A percentile compares a stretch with the other conserved stretches of the same genome.
These are phyloP conservation scores for Hoplostethus atlanticus DNA, from an alignment of 2,797 vertebrate genomes.

Conservation along the genomic window DNA sequence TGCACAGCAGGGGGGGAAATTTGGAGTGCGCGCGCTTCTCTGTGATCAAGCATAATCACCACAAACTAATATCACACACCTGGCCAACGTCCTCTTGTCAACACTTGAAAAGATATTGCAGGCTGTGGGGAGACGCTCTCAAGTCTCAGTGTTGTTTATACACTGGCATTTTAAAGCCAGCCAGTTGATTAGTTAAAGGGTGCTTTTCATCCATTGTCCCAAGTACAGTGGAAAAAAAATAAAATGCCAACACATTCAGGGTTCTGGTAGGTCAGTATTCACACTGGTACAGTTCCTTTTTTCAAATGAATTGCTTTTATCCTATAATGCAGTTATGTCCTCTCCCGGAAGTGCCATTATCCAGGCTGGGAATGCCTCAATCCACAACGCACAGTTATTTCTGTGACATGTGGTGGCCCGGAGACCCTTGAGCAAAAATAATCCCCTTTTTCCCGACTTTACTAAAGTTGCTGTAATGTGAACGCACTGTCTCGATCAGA, in stretches of 20 bases:
- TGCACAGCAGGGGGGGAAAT: conserved; percentile 18
- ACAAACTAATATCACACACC: conserved; percentile 33
- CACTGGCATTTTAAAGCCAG: background rate
- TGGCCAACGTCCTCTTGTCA: conserved; percentile 26
- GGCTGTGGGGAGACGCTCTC: conserved; percentile 9
- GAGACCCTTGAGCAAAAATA: too few species aligned
- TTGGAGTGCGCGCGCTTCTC: conserved; percentile 26
- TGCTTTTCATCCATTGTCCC: conserved; percentile 7
- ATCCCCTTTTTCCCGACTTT: too few species aligned
- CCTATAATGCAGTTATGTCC: background rate
- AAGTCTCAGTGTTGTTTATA: background rate
- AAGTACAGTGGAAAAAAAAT: too few species aligned
- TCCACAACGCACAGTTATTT: too few species aligned
- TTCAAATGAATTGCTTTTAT: background rate
- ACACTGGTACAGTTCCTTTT: too few species aligned
- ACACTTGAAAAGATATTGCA: conserved; percentile 17
- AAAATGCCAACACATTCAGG: too few species aligned
- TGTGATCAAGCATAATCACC: conserved; percentile 53
- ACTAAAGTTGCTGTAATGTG: too few species aligned
- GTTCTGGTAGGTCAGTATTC: too few species aligned
- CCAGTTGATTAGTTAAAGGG: conserved; percentile 25
- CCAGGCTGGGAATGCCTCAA: background rate
- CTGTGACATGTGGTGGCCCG: too few species aligned
- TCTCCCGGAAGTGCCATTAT: background rate
- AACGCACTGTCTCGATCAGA: too few species aligned